Evolutionary conservation across 2,888 invertebrate genomes (phyloP), one percentile per base, ranked within the genome.

Genomic region (Morpho deidamia): DNA sequence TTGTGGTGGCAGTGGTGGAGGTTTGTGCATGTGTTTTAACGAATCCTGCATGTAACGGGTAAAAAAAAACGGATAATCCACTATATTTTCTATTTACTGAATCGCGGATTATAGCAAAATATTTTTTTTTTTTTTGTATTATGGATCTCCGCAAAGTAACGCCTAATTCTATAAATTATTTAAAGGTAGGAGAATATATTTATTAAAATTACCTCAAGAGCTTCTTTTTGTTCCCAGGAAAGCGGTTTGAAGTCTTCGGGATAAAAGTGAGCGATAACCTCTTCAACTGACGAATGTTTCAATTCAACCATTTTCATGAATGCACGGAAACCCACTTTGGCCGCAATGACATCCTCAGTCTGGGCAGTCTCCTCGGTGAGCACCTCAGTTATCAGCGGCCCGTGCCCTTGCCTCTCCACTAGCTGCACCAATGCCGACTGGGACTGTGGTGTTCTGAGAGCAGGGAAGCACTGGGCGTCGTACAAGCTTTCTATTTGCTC

Each of bases 251-350:
- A 96, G 81, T 96, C 96, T 81, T 96, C 95, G 2, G 95, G 95
- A 56, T 92, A 93, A 72, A 96, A 95, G 68, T 95, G 93, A 2
- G 94, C 93, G 63, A 96, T 94, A 14, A 96, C 94, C 80, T 96
- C 95, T 79, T 96, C 96, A 14, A 96, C 94, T 1, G 95, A 94
- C 48, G 93, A 93, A 71, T 95, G 94, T 69, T 94, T 93, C 55
- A 94, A 88, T 72, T 95, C 95, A 8, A 96, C 93, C 95, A 96
- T 95, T 70, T 93, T 93, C 86, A 96, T 93, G 76, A 96, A 95
- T 7, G 96, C 96, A 62, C 94, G 92, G 81, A 96, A 96, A 9
- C 96, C 96, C 48, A 95, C 94, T 49, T 95, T 95, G 0, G 95
- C 94, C 4, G 95, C 95, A 14, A 95, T 90, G 14, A 93, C 84